Conservation (phyloP, 2,797 vertebrate species). For the Limnodromus scolopaceus region DNA sequence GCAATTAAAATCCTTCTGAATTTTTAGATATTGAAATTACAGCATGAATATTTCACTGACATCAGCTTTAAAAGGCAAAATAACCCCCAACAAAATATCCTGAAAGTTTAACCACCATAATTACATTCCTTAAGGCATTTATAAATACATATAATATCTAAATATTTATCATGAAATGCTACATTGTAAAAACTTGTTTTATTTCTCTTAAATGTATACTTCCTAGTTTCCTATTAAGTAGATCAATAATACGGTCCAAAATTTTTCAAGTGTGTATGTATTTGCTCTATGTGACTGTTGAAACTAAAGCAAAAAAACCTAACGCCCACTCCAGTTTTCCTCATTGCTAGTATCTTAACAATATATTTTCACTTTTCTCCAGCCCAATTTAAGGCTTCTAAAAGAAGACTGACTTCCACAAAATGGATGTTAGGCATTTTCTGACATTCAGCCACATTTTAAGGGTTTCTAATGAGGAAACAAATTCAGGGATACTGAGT, state of each 20-base stretch:
- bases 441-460: not conserved
- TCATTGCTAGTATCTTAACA: not conserved
- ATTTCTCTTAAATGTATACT: not conserved
- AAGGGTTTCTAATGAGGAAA: not conserved
- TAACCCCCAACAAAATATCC: not conserved
- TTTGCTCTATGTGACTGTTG: not conserved
- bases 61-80: not conserved
- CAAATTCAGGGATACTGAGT: not conserved
- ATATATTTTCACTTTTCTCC: not conserved
- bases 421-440: not conserved
- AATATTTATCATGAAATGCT: not conserved
- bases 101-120: not conserved
- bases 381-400: not conserved
- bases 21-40: slow-evolving; percentile 5
- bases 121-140: not conserved
- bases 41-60: not conserved
- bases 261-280: not conserved
- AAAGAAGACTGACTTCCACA: not conserved
- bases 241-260: not conserved
- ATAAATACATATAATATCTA: not conserved
- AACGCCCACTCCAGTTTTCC: not conserved
- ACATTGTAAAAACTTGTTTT: not conserved
- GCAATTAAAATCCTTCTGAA: not conserved
- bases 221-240: not conserved
- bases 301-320: not conserved